A percentile compares a stretch with the other conserved stretches of the same genome.
Evolutionary conservation across 1,140 invertebrate genomes (phyloP).

Genomic region (Subanguina moxae): DNA sequence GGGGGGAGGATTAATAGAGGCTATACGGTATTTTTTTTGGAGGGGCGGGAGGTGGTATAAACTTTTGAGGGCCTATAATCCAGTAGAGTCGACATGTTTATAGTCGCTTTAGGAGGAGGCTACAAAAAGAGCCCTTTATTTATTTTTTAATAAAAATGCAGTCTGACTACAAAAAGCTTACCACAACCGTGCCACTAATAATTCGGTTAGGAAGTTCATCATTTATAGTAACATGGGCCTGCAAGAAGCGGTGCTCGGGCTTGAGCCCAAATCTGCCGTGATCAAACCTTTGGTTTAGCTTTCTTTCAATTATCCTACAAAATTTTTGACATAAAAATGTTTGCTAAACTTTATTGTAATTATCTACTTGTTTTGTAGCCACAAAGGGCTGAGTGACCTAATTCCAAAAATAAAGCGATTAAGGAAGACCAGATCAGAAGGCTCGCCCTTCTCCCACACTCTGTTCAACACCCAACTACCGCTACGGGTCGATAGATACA

Average conservation of each 20-base stretch:
- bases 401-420: constrained; percentile 55
- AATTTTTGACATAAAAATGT: not conserved
- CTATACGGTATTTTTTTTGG: no score
- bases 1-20: no score
- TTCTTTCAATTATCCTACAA: constrained; percentile 14
- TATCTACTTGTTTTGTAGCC: constrained; percentile 57
- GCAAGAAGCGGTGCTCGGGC: constrained; percentile 61
- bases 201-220: constrained; percentile 64
- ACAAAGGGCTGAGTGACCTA: constrained; percentile 52
- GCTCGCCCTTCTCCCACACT: constrained; percentile 57
- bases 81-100: no score
- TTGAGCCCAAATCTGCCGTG: constrained; percentile 62
- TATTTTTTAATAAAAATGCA: no score
- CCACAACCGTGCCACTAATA: constrained; percentile 60
- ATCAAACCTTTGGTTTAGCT: constrained; percentile 60
- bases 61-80: no score
- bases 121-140: no score
- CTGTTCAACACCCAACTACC: constrained; percentile 63
- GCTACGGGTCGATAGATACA: constrained; percentile 62
- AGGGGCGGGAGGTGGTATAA: no score
- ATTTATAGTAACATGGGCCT: constrained; percentile 63
- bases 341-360: constrained; percentile 46
- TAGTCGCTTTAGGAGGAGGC: no score
- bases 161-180: constrained; percentile 15
- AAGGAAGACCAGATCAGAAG: constrained; percentile 33